Conservation (phyloP, 2,113 vertebrate genomes). For the Empidonax alnorum region DNA sequence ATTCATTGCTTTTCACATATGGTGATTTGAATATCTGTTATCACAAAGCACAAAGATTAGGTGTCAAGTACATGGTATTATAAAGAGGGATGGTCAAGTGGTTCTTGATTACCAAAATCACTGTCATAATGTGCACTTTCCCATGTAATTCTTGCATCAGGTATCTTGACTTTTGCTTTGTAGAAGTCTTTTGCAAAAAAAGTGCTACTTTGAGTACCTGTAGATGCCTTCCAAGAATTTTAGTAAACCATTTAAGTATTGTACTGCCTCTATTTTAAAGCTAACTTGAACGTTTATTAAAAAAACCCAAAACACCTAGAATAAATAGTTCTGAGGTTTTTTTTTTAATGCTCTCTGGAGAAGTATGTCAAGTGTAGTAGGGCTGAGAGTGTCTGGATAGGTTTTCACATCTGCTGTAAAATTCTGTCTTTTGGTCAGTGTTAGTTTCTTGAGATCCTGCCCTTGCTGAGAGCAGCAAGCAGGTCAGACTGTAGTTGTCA, state of each 20-base stretch:
- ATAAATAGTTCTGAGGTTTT: not conserved
- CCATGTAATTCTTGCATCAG: not conserved
- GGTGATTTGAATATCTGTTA: not conserved
- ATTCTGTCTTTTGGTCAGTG: not conserved
- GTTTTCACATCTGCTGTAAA: not conserved
- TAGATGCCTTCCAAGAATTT: not conserved
- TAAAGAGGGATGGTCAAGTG: not conserved
- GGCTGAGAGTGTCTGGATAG: not conserved
- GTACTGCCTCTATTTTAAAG: not conserved
- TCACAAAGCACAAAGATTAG: not conserved
- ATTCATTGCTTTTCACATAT: not conserved
- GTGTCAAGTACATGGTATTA: accelerated
- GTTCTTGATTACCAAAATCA: not conserved
- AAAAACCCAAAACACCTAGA: not conserved
- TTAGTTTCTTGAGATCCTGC: not conserved
- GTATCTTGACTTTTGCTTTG: not conserved
- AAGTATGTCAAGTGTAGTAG: not conserved
- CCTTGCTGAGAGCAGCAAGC: not conserved
- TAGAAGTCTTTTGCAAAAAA: not conserved
- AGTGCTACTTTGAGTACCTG: not conserved
- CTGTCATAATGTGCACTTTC: not conserved
- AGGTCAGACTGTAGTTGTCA: not conserved
- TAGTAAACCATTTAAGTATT: not conserved
- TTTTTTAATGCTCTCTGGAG: not conserved
- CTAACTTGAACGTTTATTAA: not conserved